Evolutionary conservation across 2,113 vertebrate species (phyloP).

Genomic region (Balaeniceps rex): DNA sequence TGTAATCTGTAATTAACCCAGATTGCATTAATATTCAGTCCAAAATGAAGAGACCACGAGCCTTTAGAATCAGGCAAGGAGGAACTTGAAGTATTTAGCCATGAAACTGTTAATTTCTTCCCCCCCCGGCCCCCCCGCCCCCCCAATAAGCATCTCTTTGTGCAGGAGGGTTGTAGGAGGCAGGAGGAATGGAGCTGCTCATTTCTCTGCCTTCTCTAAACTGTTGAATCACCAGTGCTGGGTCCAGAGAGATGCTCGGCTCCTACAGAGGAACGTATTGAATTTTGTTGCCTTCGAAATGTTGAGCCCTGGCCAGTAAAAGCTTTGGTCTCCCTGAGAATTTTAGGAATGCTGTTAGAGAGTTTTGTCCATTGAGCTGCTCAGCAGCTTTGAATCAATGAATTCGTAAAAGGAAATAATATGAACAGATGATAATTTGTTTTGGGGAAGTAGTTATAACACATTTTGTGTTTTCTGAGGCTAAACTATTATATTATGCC

Average conservation of each 20-base stretch:
- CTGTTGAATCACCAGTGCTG: background rate
- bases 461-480: background rate
- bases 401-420: background rate
- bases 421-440: conserved; percentile 8
- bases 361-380: background rate
- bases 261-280: conserved; percentile 33
- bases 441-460: background rate
- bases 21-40: background rate
- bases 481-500: background rate
- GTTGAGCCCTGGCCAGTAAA: conserved; percentile 54
- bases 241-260: background rate
- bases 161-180: conserved; percentile 11
- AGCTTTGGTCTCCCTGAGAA: conserved; percentile 58
- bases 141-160: background rate
- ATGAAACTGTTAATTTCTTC: background rate
- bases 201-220: background rate
- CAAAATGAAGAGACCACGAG: background rate
- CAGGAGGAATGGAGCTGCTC: background rate
- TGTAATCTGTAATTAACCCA: background rate
- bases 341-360: conserved; percentile 21
- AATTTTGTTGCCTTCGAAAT: conserved; percentile 6
- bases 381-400: background rate
- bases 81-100: background rate
- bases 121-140: fast-evolving
- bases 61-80: background rate